A percentile compares a stretch with the other conserved stretches of the same genome.
These are phyloP conservation scores for Torymus texanus DNA, from an alignment of 2,888 invertebrate genomes.

Conservation along the genomic window DNA sequence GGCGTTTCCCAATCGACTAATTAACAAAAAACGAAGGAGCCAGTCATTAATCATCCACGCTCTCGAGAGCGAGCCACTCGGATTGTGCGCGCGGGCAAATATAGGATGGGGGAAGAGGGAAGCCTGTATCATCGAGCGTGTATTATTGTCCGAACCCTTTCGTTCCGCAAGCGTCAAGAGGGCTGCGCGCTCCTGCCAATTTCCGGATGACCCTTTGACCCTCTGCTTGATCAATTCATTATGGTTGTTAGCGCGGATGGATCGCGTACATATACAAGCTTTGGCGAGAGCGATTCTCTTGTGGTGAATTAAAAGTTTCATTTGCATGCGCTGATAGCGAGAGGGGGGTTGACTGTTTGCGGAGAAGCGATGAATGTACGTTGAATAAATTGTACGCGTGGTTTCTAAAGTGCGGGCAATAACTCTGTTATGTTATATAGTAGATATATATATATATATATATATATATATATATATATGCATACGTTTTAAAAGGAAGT, in stretches of 20 bases:
- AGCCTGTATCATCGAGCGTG: constrained; percentile 10
- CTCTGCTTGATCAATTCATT: constrained; percentile 51
- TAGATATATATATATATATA: too few relatives aligned
- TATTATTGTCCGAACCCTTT: constrained; percentile 39
- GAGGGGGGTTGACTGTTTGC: too few relatives aligned
- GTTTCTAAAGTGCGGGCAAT: too few relatives aligned
- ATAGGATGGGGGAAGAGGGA: constrained; percentile 3
- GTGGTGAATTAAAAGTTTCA: too few relatives aligned
- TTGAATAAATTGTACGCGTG: too few relatives aligned
- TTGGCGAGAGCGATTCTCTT: too few relatives aligned
- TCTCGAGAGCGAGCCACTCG: constrained; percentile 24
- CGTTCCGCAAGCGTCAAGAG: constrained; percentile 30
- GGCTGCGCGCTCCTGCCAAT: constrained; percentile 33
- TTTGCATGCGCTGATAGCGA: too few relatives aligned
- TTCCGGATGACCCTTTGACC: constrained; percentile 47
- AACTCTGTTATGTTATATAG: too few relatives aligned
- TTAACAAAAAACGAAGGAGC: constrained; percentile 72
- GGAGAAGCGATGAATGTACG: too few relatives aligned
- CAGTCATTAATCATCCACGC: constrained; percentile 70
- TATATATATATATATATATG: too few relatives aligned
- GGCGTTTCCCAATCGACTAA: constrained; percentile 74
- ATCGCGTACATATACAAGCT: neutral
- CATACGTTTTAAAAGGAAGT: too few relatives aligned
- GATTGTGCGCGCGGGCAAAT: constrained; percentile 31
- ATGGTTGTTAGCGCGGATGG: constrained; percentile 23